phyloP scores from a whole-genome alignment of 2,113 vertebrate species.

The Odobenus rosmarus region DNA sequence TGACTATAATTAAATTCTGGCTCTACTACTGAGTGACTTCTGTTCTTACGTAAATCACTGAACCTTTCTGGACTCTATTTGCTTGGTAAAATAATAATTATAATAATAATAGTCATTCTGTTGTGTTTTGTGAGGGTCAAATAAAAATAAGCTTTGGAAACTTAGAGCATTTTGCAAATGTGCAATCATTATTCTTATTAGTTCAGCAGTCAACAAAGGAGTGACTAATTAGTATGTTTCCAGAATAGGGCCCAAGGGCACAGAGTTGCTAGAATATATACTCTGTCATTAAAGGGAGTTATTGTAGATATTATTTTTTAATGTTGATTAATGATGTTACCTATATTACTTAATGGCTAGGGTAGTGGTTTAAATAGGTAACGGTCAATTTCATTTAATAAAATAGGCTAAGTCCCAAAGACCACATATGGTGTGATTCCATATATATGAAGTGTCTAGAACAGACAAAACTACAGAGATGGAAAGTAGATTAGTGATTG shows the following conservation, averaged over 20 bases:
- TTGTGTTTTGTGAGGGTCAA: background rate
- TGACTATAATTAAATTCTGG: background rate
- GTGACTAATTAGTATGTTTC: background rate
- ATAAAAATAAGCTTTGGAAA: background rate
- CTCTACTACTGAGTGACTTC: background rate
- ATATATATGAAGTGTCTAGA: background rate
- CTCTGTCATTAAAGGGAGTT: background rate
- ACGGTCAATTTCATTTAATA: background rate
- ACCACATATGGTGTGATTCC: background rate
- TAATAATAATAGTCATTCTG: background rate
- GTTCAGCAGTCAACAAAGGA: background rate
- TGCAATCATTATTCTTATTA: background rate
- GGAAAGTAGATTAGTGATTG: background rate
- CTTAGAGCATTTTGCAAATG: background rate
- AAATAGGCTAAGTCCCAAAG: background rate
- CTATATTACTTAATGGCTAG: background rate
- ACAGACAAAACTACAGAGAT: background rate
- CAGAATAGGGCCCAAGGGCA: background rate
- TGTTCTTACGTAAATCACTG: background rate
- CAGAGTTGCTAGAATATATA: background rate
- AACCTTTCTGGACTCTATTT: background rate
- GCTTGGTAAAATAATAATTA: constrained; percentile 24
- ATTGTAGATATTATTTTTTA: background rate
- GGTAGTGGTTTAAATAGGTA: background rate
- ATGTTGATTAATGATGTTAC: background rate